Evolutionary conservation across 2,888 invertebrate genomes (phyloP), one percentile per base, ranked within the genome.

Genomic region (Drosophila nr. perissopoda): DNA sequence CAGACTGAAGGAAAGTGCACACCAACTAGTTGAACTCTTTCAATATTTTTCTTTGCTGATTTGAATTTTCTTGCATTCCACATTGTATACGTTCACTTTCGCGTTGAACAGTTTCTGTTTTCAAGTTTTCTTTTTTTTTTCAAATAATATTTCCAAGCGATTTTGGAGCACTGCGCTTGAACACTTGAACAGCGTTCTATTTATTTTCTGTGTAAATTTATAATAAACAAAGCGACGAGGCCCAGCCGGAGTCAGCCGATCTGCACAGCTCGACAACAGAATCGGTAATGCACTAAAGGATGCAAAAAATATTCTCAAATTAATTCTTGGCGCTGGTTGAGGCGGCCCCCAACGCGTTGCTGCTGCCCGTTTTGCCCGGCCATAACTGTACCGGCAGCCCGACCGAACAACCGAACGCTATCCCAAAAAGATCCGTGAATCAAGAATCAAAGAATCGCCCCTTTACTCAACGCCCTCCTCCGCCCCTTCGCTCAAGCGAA

Each of bases 251-350:
- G 76, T 75, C 75, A 49, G 68, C 67, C 87, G 92, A 91, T 92
- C 92, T 91, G 90, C 81, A 91, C 93, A 91, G 91, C 83, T 92
- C 92, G 92, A 91, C 91, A 91, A 92, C 93, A 92, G 91, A 93
- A 92, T 90, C 91, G 91, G 92, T 91, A 93, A 93, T 93, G 93
- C 93, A 93, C 93, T 92, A 93, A 92, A 92, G 92, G 92, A 93
- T 93, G 93, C 93, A 93, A 92, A 92, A 92, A 92, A 91, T 87
- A 86, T 91, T 92, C 91, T 92, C 91, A 90, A 92, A 78, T 78
- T 78, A 79, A 78, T 78, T 79, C 80, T 76, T 72, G 76, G 79
- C 79, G 71, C 60, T 69, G 69, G 58, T 46, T 58, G 61, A 53
- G 56, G 53, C 66, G 76, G 70, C 70, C 66, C 76, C 74, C 69